These are phyloP conservation scores for Bradynema listronoti DNA, from an alignment of 1,140 invertebrate species.

Conservation along the genomic window DNA sequence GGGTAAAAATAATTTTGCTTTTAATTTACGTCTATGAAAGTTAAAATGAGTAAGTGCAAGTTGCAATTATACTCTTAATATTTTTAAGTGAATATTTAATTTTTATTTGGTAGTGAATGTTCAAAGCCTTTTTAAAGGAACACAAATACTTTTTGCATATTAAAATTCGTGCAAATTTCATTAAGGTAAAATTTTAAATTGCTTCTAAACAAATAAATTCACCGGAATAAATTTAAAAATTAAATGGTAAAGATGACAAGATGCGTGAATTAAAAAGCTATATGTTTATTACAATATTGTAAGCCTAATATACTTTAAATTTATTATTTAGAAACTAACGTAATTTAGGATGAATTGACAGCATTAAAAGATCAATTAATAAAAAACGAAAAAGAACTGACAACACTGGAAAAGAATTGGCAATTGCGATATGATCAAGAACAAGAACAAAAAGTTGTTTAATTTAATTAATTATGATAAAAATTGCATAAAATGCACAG, in stretches of 20 bases:
- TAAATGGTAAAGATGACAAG: too few species aligned
- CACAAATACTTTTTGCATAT: constrained; percentile 13
- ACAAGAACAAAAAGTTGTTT: constrained; percentile 46
- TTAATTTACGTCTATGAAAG: too few species aligned
- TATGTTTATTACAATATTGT: too few species aligned
- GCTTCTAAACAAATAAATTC: neutral
- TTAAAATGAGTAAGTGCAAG: too few species aligned
- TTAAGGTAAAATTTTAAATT: constrained; percentile 15
- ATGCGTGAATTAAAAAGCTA: too few species aligned
- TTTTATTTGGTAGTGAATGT: too few species aligned
- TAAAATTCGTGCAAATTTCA: constrained; percentile 5
- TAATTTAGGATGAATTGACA: constrained; percentile 62
- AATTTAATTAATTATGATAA: constrained; percentile 14
- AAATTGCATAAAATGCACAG: neutral
- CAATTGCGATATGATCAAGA: constrained; percentile 62
- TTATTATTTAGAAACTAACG: constrained; percentile 33
- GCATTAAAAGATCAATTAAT: constrained; percentile 55
- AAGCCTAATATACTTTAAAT: too few species aligned
- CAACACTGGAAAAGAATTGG: constrained; percentile 63
- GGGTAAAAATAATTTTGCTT: too few species aligned
- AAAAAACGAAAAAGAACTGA: constrained; percentile 64
- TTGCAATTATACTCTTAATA: too few species aligned
- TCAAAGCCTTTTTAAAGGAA: constrained; percentile 1
- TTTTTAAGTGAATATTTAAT: too few species aligned
- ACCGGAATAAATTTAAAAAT: constrained; percentile 3